Evolutionary conservation across 1,140 invertebrate genomes (phyloP), one percentile per base, ranked within the genome.

Genomic region (Goniozus legneri): DNA sequence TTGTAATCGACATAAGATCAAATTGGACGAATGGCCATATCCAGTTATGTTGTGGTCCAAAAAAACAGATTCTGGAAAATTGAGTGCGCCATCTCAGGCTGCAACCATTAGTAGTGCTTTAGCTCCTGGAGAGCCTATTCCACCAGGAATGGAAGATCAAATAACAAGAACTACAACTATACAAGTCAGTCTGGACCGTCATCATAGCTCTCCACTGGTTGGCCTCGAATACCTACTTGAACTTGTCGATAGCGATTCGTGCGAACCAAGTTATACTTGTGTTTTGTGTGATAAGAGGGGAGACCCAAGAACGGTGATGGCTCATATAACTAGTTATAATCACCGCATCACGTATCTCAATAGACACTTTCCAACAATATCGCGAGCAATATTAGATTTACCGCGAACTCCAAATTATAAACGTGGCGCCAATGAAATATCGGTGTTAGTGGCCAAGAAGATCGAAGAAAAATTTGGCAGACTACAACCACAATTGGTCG

Each of bases 231-330:
- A 88, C 65, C 65, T 86, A 19, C 65, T 88, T 8, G 87, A 89
- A 67, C 63, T 88, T 50, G 75, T 81, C 18, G 82, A 84, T 45
- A 76, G 81, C 51, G 78, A 83, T 24, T 71, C 75, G 4, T 76
- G 80, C 54, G 84, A 87, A 60, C 85, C 86, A 1, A 75, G 77
- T 44, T 89, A 89, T 62, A 78, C 83, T 30, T 91, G 88, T 68
- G 78, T 86, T 47, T 73, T 89, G 32, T 91, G 88, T 70, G 79
- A 82, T 56, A 89, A 88, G 64, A 82, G 83, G 56, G 86, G 86
- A 18, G 85, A 88, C 69, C 82, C 82, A 22, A 77, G 86, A 20
- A 88, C 83, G 13, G 85, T 88, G 45, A 81, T 89, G 71, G 82
- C 82, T 36, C 88, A 90, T 64, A 78, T 89, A 57, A 83, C 81